A percentile compares a stretch with the other conserved stretches of the same genome.
Conservation (phyloP, 2,797 vertebrate species). For the Pseudomugil tenellus region DNA sequence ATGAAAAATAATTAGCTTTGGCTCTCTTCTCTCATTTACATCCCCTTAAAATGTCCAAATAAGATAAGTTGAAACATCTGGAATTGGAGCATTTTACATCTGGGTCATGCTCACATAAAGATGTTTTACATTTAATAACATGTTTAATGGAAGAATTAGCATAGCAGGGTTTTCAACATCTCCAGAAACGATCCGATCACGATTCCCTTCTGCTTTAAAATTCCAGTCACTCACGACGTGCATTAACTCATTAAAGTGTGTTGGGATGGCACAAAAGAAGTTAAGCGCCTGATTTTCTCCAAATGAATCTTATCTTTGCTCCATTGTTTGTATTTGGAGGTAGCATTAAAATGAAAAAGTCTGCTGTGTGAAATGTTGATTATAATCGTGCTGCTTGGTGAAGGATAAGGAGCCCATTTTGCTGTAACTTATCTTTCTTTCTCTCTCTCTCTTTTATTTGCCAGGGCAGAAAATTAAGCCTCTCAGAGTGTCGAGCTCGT, state of each 20-base stretch:
- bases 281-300: constrained; percentile 46
- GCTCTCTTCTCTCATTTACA: constrained; percentile 20
- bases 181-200: constrained; percentile 34
- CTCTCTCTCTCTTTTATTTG: constrained; percentile 16
- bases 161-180: constrained; percentile 12
- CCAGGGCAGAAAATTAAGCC: constrained; percentile 40
- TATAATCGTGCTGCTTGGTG: constrained; percentile 47
- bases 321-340: constrained; percentile 57
- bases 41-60: background rate
- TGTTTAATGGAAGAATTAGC: constrained; percentile 2
- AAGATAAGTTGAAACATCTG: background rate
- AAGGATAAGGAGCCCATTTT: constrained; percentile 50
- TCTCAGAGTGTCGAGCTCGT: constrained; percentile 34
- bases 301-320: constrained; percentile 44
- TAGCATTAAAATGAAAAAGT: constrained; percentile 37
- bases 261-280: constrained; percentile 38
- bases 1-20: background rate
- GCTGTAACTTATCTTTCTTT: constrained; percentile 46
- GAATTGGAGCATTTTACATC: background rate
- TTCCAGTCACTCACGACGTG: constrained; percentile 23
- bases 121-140: constrained; percentile 1
- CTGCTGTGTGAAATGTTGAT: constrained; percentile 44
- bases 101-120: constrained; percentile 4
- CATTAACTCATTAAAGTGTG: constrained; percentile 32
- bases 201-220: constrained; percentile 42